Percentiles rank a stretch among this genome's conserved stretches.
phyloP scores from a whole-genome alignment of 2,888 invertebrate species.

The Hecatera dysodea region DNA sequence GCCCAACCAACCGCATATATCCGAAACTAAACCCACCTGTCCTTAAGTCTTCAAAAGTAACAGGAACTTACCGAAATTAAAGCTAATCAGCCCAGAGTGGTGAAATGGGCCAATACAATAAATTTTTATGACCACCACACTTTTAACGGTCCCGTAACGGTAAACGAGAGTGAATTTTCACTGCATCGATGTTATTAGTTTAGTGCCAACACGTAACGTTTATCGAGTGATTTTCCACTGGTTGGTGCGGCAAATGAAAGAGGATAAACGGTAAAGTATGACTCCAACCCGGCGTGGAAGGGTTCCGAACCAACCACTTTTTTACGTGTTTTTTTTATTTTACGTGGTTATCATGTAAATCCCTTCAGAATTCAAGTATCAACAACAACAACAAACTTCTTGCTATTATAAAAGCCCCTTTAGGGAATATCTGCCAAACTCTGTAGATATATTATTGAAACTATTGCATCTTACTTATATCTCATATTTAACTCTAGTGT shows the following conservation, averaged over 20 bases:
- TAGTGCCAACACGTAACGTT: constrained; percentile 1
- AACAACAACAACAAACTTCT: too few relatives aligned
- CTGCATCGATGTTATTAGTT: constrained; percentile 33
- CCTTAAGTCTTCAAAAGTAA: constrained; percentile 41
- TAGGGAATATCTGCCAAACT: too few relatives aligned
- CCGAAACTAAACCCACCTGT: neutral
- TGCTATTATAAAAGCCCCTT: too few relatives aligned
- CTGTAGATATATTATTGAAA: too few relatives aligned
- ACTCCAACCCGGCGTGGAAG: neutral
- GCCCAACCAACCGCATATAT: neutral
- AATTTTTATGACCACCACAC: constrained; percentile 54
- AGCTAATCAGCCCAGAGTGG: constrained; percentile 46
- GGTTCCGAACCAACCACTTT: too few relatives aligned
- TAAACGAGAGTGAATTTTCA: constrained; percentile 47
- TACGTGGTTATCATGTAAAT: too few relatives aligned
- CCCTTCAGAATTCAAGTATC: too few relatives aligned
- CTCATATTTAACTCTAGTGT: too few relatives aligned
- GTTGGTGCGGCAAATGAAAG: too few relatives aligned
- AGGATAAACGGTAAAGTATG: neutral
- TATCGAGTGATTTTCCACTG: neutral
- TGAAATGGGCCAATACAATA: constrained; percentile 51
- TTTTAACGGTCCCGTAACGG: constrained; percentile 47
- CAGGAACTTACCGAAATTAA: constrained; percentile 44
- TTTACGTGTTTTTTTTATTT: too few relatives aligned
- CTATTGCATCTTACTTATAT: too few relatives aligned